These are phyloP conservation scores for Epiblema foenella DNA, from an alignment of 2,888 invertebrate genomes.

Conservation along the genomic window DNA sequence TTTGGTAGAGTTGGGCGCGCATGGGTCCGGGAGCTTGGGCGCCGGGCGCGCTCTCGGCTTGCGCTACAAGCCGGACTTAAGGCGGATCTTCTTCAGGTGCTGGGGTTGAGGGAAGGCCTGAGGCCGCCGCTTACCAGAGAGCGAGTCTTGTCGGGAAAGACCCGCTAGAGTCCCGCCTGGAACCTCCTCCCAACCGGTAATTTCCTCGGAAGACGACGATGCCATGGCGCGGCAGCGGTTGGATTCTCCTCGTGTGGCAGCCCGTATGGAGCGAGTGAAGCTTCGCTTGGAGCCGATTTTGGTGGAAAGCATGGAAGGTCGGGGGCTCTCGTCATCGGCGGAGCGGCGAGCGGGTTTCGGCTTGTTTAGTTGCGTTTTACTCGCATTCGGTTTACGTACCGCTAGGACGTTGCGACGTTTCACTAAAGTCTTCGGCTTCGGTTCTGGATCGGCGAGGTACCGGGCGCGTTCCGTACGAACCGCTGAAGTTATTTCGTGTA, in stretches of 20 bases:
- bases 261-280: constrained; percentile 62
- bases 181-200: constrained; percentile 66
- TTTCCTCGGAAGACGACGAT: constrained; percentile 71
- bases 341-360: constrained; percentile 66
- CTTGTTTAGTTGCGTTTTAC: constrained; percentile 67
- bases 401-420: constrained; percentile 76
- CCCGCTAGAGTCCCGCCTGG: constrained; percentile 59
- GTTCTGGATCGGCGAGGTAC: constrained; percentile 70
- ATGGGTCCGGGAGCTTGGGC: constrained; percentile 47
- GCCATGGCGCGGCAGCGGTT: constrained; percentile 62
- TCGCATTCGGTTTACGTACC: constrained; percentile 73
- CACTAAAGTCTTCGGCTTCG: constrained; percentile 69
- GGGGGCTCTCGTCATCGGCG: constrained; percentile 68
- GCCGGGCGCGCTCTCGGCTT: constrained; percentile 52
- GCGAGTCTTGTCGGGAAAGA: constrained; percentile 44
- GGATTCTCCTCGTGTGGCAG: constrained; percentile 46
- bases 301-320: constrained; percentile 55
- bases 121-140: constrained; percentile 61
- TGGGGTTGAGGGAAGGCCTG: constrained; percentile 62
- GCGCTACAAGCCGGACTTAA: constrained; percentile 75
- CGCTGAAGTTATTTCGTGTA: constrained; percentile 63
- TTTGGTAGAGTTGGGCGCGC: background rate
- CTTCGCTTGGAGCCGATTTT: constrained; percentile 61
- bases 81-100: constrained; percentile 76
- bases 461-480: constrained; percentile 66